Conservation (phyloP, 92 coral and sea anemone genomes). For the Porites lobata region DNA sequence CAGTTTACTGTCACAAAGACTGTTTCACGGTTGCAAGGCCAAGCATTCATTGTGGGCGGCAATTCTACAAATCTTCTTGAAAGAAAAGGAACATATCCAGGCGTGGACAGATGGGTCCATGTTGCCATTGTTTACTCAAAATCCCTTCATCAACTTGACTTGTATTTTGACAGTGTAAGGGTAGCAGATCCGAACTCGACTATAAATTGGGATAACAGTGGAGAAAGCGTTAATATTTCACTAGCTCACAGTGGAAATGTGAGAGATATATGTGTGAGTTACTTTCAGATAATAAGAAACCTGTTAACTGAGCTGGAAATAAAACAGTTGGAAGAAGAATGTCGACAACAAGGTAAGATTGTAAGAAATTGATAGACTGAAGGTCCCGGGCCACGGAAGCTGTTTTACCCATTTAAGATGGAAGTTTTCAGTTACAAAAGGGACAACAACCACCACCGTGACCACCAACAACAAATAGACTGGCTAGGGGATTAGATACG, state of each 20-base stretch:
- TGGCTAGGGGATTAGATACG: too few species aligned
- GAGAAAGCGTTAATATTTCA: conserved; percentile 5
- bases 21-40: conserved; percentile 17
- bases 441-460: too few species aligned
- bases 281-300: conserved; percentile 4
- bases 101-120: conserved; percentile 23
- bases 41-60: conserved; percentile 25
- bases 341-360: conserved; percentile 19
- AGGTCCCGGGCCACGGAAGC: neutral
- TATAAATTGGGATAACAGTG: neutral
- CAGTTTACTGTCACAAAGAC: conserved; percentile 24
- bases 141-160: neutral
- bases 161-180: conserved; percentile 11
- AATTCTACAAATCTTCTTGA: conserved; percentile 8
- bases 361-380: neutral
- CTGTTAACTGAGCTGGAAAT: conserved; percentile 8
- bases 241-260: neutral
- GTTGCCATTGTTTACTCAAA: conserved; percentile 13
- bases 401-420: neutral
- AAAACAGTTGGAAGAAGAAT: conserved; percentile 20
- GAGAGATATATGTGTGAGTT: conserved; percentile 12
- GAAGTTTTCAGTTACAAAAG: too few species aligned
- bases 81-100: conserved; percentile 14
- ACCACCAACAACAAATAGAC: too few species aligned
- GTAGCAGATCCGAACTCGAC: neutral